These are phyloP conservation scores for Globodera rostochiensis DNA, from an alignment of 1,140 invertebrate species.

Conservation along the genomic window DNA sequence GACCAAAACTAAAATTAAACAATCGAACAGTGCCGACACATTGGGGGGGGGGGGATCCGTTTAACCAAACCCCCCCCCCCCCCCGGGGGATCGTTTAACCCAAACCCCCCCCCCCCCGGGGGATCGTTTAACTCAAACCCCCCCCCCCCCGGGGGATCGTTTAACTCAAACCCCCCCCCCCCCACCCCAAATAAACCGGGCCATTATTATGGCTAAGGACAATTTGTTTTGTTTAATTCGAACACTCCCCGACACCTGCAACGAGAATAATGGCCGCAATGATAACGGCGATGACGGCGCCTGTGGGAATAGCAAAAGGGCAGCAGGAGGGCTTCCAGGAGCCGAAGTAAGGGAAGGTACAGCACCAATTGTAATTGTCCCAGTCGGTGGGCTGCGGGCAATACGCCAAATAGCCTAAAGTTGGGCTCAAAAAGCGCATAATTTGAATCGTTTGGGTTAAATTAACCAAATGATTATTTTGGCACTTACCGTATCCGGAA, in stretches of 20 bases:
- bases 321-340: conserved; percentile 63
- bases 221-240: too few species aligned
- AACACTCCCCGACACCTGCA: conserved; percentile 44
- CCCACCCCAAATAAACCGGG: too few species aligned
- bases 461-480: conserved; percentile 10
- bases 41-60: neutral
- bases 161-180: too few species aligned
- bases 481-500: conserved; percentile 58
- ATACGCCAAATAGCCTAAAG: conserved; percentile 64
- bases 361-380: conserved; percentile 66
- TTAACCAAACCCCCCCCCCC: neutral
- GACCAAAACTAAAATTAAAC: conserved; percentile 58
- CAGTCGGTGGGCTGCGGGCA: conserved; percentile 65
- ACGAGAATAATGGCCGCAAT: conserved; percentile 60
- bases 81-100: too few species aligned
- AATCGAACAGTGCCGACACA: neutral
- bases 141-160: too few species aligned
- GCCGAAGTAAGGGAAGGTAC: conserved; percentile 63
- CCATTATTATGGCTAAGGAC: neutral
- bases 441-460: neutral
- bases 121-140: too few species aligned
- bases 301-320: conserved; percentile 65
- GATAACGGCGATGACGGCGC: conserved; percentile 65
- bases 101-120: too few species aligned
- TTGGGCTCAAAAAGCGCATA: neutral